These are phyloP conservation scores for Benthochromis sp. DNA, from an alignment of 2,113 vertebrate species.

Conservation along the genomic window DNA sequence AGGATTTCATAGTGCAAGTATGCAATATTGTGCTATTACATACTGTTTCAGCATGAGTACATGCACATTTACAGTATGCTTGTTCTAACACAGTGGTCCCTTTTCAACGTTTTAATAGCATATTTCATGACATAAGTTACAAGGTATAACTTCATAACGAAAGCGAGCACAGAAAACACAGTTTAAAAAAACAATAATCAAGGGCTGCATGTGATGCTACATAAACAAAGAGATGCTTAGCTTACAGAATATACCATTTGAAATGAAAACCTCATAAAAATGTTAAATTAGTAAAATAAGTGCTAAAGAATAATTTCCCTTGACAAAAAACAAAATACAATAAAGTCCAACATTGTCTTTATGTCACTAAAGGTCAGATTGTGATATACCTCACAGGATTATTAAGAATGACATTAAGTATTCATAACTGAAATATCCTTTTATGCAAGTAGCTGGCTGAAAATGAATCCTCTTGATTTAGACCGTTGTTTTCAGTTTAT, in stretches of 20 bases:
- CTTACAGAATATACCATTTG: neutral
- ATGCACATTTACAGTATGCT: neutral
- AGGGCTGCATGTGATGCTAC: neutral
- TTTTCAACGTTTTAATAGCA: conserved; percentile 8
- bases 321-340: neutral
- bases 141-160: neutral
- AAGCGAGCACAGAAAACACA: conserved; percentile 1
- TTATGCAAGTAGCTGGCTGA: neutral
- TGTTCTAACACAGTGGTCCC: conserved; percentile 31
- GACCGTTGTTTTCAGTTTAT: neutral
- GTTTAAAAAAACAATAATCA: neutral
- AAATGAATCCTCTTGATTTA: neutral
- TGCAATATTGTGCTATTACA: neutral
- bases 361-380: neutral
- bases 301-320: conserved; percentile 19
- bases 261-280: neutral
- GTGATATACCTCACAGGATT: neutral
- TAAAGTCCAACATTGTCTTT: neutral
- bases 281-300: conserved; percentile 31
- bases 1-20: conserved; percentile 11
- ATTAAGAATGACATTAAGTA: neutral
- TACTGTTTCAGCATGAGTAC: neutral
- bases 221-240: neutral
- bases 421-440: neutral
- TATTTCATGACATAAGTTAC: conserved; percentile 7